Base-by-base conservation (phyloP, 2,113 vertebrate species). In the Lepisosteus oculatus region DNA sequence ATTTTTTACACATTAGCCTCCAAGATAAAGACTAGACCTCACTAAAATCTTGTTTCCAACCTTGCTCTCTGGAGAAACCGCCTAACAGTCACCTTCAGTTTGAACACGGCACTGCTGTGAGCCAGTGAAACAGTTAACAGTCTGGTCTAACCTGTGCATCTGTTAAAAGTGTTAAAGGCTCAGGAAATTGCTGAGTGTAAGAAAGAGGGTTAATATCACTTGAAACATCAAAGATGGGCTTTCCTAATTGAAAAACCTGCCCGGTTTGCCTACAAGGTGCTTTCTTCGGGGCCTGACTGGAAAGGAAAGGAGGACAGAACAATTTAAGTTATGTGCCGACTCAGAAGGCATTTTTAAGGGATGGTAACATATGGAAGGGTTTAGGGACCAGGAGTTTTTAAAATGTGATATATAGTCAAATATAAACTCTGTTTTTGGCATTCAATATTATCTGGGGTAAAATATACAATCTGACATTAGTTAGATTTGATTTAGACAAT, bases 201-300 rank as follows among this genome's bases (percentile, higher is more conserved):
- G 9, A 59, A 6, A 59, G 57, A 15, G 57, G 57, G 57, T 59
- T 59, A 13, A 59, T 59, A 59, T 14, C 57, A 59, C 5, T 59
- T 59, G 57, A 13, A 59, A 59, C 57, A 59, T 59, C 12, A 59
- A 6, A 59, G 57, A n/a, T 59, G 57, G 11, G 4, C 14, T 59
- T 59, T 59, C 57, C 14, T 13, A 59, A 59, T 59, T 59, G 57
- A 59, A 59, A 59, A 59, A 59, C 57, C 57, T 59, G 57, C 13
- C 57, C 11, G 5, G 14, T 15, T 59, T n/a, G 57, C 12, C 57
- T 15, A n/a, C 14, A 59, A 59, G 11, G 57, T 59, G n/a, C 57
- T 5, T 59, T 59, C 57, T 59, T 15, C 3, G 11, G 12, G 57
- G 47, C 47, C 9, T 51, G 47, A 51, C 47, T 6, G 57, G 11